Conservation (phyloP, 2,888 invertebrate species). For the Brenthis ino region DNA sequence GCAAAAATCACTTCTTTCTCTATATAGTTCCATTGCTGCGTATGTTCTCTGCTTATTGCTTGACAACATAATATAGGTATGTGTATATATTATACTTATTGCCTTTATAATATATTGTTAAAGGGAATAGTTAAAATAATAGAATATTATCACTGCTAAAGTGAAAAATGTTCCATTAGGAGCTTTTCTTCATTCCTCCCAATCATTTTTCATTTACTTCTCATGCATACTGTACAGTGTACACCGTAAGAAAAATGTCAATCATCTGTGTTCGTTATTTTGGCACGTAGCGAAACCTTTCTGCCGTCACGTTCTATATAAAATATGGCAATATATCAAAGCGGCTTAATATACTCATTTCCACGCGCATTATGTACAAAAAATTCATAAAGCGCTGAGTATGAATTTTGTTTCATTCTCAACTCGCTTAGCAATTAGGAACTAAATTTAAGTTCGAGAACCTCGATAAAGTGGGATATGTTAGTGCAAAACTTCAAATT, state of each 20-base stretch:
- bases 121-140: neutral
- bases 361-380: constrained; percentile 17
- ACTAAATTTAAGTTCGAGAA: too few relatives aligned
- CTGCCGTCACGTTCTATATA: constrained; percentile 22
- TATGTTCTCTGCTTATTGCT: too few relatives aligned
- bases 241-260: constrained; percentile 4
- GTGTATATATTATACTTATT: neutral
- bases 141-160: neutral
- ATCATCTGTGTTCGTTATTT: neutral
- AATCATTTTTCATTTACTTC: too few relatives aligned
- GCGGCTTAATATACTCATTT: constrained; percentile 25
- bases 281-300: constrained; percentile 3
- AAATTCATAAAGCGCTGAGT: constrained; percentile 23
- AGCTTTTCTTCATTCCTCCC: too few relatives aligned
- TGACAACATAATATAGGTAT: too few relatives aligned
- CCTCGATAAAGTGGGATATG: neutral
- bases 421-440: neutral
- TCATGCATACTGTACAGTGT: neutral
- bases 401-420: constrained; percentile 11
- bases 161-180: too few relatives aligned
- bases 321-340: constrained; percentile 26
- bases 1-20: too few relatives aligned
- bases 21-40: too few relatives aligned
- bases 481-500: too few relatives aligned
- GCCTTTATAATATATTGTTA: neutral